Percentiles rank a stretch among this genome's conserved stretches.
Conservation (phyloP, 2,888 invertebrate species). For the Coelopa pilipes region DNA sequence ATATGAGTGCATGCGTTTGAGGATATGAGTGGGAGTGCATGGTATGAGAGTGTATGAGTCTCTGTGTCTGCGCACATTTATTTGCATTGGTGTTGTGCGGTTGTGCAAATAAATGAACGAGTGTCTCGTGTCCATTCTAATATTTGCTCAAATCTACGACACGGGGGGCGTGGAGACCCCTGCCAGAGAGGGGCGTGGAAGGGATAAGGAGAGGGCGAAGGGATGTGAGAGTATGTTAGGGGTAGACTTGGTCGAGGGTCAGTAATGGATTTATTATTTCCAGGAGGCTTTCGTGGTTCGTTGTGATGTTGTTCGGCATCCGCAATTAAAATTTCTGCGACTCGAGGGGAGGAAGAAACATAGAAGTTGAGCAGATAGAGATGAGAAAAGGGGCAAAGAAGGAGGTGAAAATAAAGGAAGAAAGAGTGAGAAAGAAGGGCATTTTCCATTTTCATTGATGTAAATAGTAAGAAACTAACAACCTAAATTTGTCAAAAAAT, state of each 20-base stretch:
- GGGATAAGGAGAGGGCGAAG: too few species aligned
- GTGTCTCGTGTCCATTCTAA: slow-evolving; percentile 23
- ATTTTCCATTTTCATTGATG: too few species aligned
- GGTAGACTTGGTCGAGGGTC: slow-evolving; percentile 7
- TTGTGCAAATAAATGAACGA: slow-evolving; percentile 31
- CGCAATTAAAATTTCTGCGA: too few species aligned
- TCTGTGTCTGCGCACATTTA: slow-evolving; percentile 11
- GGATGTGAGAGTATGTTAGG: too few species aligned
- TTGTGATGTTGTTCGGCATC: too few species aligned
- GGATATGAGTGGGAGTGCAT: neutral
- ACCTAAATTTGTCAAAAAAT: too few species aligned
- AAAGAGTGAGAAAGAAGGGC: too few species aligned
- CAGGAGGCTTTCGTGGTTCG: neutral
- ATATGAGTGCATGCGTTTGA: neutral
- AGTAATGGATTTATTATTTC: slow-evolving; percentile 13
- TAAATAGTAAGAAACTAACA: too few species aligned
- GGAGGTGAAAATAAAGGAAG: too few species aligned
- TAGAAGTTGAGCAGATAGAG: neutral
- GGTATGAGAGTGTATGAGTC: neutral
- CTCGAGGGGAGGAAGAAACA: too few species aligned
- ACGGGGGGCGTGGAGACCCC: slow-evolving; percentile 13
- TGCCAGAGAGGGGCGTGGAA: too few species aligned
- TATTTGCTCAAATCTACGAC: slow-evolving; percentile 30
- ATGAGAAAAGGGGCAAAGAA: too few species aligned
- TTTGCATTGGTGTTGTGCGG: slow-evolving; percentile 34